Conservation (phyloP, 1,140 invertebrate species). For the Cephus cinctus region DNA sequence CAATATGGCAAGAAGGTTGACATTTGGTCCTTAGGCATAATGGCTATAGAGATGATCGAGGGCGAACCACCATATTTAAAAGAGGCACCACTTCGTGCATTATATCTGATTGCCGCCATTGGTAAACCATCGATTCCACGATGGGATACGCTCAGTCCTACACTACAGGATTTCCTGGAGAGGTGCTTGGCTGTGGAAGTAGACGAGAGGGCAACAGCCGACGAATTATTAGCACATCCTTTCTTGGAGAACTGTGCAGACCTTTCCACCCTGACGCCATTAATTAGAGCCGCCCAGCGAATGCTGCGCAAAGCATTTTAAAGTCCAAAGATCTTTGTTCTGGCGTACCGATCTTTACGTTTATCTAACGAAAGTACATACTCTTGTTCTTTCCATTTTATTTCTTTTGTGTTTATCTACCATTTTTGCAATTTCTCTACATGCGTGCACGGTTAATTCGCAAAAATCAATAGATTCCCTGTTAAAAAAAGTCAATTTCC, state of each 20-base stretch:
- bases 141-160: conserved; percentile 76
- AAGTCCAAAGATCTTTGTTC: not conserved
- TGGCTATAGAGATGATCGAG: conserved; percentile 99
- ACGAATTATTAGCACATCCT: conserved; percentile 82
- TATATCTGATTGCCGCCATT: conserved; percentile 95
- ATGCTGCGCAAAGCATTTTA: conserved; percentile 65
- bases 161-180: conserved; percentile 83
- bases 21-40: conserved; percentile 95
- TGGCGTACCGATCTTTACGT: not conserved
- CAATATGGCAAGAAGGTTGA: conserved; percentile 91
- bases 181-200: conserved; percentile 92
- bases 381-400: not conserved
- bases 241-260: conserved; percentile 87
- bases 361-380: not conserved
- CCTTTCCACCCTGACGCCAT: conserved; percentile 78
- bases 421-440: too few relatives aligned
- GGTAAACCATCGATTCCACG: conserved; percentile 88
- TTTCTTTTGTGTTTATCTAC: not conserved
- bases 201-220: conserved; percentile 79
- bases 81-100: conserved; percentile 89
- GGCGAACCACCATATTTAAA: conserved; percentile 95
- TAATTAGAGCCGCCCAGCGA: conserved; percentile 87
- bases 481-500: too few relatives aligned
- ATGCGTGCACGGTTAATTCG: too few relatives aligned
- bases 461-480: too few relatives aligned